Percentiles rank a stretch among this genome's conserved stretches.
Evolutionary conservation across 2,113 vertebrate genomes (phyloP).

Genomic region (Plecturocebus donacophilus): DNA sequence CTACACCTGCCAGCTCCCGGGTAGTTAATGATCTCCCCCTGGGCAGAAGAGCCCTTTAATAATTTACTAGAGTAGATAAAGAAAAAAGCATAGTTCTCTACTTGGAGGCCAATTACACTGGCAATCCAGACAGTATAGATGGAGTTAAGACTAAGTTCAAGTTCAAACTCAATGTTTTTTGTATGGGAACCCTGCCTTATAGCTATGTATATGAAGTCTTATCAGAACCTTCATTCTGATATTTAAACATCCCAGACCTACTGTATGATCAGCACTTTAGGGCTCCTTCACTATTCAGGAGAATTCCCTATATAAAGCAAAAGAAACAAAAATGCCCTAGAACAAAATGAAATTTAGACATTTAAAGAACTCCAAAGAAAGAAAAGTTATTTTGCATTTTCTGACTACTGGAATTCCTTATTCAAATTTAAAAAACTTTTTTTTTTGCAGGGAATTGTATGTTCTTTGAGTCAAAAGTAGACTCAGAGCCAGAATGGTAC

Average conservation of each 20-base stretch:
- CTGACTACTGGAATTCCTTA: background rate
- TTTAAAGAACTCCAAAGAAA: slow-evolving; percentile 40
- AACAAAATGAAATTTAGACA: slow-evolving; percentile 43
- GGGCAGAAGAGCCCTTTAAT: slow-evolving; percentile 77
- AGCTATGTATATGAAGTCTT: slow-evolving; percentile 53
- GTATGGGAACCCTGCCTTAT: background rate
- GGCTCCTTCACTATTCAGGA: background rate
- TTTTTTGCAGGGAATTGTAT: background rate
- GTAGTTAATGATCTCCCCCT: slow-evolving; percentile 70
- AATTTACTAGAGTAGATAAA: slow-evolving; percentile 78
- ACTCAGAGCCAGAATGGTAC: background rate
- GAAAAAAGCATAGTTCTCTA: slow-evolving; percentile 68
- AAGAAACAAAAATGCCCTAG: background rate
- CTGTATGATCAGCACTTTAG: slow-evolving; percentile 27
- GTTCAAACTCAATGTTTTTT: slow-evolving; percentile 43
- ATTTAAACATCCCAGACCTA: slow-evolving; percentile 22
- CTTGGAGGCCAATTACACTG: slow-evolving; percentile 53
- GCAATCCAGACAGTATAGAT: slow-evolving; percentile 62
- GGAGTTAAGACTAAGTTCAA: slow-evolving; percentile 61
- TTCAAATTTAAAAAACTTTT: slow-evolving; percentile 15
- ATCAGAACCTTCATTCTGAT: slow-evolving; percentile 41
- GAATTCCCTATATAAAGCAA: background rate
- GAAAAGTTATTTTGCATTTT: slow-evolving; percentile 24
- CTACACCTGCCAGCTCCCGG: slow-evolving; percentile 48
- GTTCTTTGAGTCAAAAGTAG: background rate